Percentiles rank a stretch among this genome's conserved stretches.
These are phyloP conservation scores for Tamias sibiricus DNA, from an alignment of 2,113 vertebrate genomes.

Conservation along the genomic window DNA sequence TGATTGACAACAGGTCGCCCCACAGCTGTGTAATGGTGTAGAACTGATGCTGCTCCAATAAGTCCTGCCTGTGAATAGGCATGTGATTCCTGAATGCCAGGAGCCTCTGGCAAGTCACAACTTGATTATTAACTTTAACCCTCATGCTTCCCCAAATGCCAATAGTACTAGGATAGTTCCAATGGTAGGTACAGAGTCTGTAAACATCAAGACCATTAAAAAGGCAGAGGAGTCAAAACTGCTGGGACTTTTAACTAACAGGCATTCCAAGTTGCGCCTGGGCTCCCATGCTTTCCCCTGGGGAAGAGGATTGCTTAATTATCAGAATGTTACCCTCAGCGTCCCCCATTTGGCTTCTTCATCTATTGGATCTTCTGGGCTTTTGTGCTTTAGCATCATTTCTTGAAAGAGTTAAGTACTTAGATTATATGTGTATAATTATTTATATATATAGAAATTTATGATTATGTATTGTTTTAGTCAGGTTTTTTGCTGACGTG, in stretches of 20 bases:
- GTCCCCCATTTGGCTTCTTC: background rate
- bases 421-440: background rate
- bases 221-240: background rate
- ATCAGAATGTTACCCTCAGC: background rate
- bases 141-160: background rate
- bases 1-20: background rate
- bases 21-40: background rate
- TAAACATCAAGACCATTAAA: background rate
- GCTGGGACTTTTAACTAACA: background rate
- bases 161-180: background rate
- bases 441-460: too few relatives aligned
- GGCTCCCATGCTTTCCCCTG: fast-evolving
- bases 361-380: background rate
- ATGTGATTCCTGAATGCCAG: fast-evolving
- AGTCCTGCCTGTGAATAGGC: background rate
- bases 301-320: fast-evolving
- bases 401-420: background rate
- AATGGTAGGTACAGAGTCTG: fast-evolving
- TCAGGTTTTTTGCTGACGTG: too few relatives aligned
- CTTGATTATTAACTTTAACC: background rate
- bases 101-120: background rate
- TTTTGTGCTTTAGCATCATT: background rate
- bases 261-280: too few relatives aligned
- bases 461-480: too few relatives aligned
- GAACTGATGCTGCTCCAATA: too few relatives aligned